Conservation (phyloP, 2,113 vertebrate genomes). For the Psilopsiagon aurifrons region DNA sequence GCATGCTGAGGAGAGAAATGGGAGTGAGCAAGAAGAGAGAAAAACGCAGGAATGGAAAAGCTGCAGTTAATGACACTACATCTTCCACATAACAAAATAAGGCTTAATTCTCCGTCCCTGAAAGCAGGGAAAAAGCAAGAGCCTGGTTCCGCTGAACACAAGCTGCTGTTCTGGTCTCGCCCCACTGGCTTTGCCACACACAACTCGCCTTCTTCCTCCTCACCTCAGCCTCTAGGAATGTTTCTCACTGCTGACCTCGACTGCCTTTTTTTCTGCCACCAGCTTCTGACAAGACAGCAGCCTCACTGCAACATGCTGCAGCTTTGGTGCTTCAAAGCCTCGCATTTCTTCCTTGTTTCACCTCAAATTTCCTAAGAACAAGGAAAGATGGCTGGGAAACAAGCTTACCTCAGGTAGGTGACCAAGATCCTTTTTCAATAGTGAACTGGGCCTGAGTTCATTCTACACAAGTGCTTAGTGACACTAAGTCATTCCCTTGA, state of each 20-base stretch:
- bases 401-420: neutral
- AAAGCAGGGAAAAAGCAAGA: neutral
- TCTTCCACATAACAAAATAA: neutral
- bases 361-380: neutral
- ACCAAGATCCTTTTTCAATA: neutral
- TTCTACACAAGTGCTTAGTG: neutral
- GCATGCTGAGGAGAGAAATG: neutral
- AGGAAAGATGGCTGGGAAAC: neutral
- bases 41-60: neutral
- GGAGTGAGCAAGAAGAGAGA: neutral
- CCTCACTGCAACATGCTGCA: neutral
- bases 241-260: slow-evolving; percentile 26
- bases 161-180: neutral
- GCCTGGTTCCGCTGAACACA: neutral
- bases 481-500: neutral
- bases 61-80: neutral
- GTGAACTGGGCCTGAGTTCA: neutral
- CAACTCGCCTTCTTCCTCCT: neutral
- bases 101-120: neutral
- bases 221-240: neutral
- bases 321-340: neutral
- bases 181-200: neutral
- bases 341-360: neutral
- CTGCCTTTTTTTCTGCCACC: neutral
- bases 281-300: neutral